Base-by-base conservation (phyloP, 2,797 vertebrate species). In the Rhinophrynus dorsalis region DNA sequence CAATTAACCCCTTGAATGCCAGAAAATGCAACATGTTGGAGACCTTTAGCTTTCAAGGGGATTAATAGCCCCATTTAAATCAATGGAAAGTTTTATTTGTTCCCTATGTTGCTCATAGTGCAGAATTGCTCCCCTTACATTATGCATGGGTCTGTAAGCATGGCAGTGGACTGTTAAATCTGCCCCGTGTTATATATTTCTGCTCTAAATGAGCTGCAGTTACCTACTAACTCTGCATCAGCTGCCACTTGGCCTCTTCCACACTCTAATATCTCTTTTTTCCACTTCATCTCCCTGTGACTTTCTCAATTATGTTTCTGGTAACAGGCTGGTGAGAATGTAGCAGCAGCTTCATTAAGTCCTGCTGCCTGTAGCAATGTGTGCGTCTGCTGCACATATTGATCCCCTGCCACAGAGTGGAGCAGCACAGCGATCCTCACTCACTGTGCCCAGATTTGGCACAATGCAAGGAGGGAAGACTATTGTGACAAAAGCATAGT, bases 261-360 rank as follows among this genome's bases (percentile, higher is more conserved):
- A 48, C 30, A 42, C 44, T 71, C 63, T 64, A 64, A 51, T 71
- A 51, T 71, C 60, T 57, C 68, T 71, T 71, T n/a, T n/a, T n/a
- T 71, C 68, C 68, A 71, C 68, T 71, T 71, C 68, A 71, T 71
- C 68, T 71, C 68, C 57, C 59, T 63, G 60, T 71, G 68, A 71
- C 60, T 71, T 71, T 71, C 68, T 71, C 68, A 71, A 71, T 71
- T 71, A 71, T 64, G 60, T 71, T 64, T 56, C 60, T 64, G 51
- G 68, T 71, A 71, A 64, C 68, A 71, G 68, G 68, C 68, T 71
- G 68, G 68, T 71, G 68, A 71, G 68, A 64, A 56, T 56, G 51
- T 58, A 65, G 68, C 61, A 58, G 68, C 68, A 35, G 68, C 52
- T 64, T 72, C 61, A 72, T 65, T 72, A 72, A 61, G 60, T 54